These are phyloP conservation scores for Stictonetta naevosa DNA, from an alignment of 2,113 vertebrate species.

Conservation along the genomic window DNA sequence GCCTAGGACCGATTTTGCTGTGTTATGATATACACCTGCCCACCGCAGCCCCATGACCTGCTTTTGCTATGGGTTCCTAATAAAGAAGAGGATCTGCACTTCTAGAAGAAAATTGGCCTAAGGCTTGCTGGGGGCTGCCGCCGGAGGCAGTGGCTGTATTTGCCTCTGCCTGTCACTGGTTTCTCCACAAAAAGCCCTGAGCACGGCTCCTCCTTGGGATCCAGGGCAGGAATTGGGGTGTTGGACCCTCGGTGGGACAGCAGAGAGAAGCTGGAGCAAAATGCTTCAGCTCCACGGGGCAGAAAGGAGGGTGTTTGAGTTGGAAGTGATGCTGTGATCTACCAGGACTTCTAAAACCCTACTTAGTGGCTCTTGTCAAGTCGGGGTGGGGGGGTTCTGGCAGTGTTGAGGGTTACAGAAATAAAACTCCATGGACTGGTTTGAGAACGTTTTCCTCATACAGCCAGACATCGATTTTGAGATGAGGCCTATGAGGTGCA, in stretches of 20 bases:
- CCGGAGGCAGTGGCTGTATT: not conserved
- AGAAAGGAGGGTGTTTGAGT: not conserved
- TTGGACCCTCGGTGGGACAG: not conserved
- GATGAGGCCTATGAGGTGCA: not conserved
- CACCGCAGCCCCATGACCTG: not conserved
- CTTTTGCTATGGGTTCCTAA: not conserved
- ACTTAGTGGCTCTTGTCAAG: not conserved
- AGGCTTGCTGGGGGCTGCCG: not conserved
- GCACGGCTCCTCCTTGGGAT: not conserved
- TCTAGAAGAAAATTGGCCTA: not conserved
- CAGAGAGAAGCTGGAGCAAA: not conserved
- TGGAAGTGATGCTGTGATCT: not conserved
- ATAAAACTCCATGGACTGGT: not conserved
- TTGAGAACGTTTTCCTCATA: not conserved
- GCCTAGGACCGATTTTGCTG: not conserved
- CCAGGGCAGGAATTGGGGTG: not conserved
- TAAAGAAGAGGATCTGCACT: not conserved
- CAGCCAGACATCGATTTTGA: not conserved
- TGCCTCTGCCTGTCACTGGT: not conserved
- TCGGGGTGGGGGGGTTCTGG: too few relatives aligned
- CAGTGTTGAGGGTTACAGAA: not conserved
- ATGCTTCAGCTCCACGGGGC: not conserved
- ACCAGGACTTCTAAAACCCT: not conserved
- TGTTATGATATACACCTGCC: not conserved
- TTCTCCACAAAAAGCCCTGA: not conserved